Base-by-base conservation (phyloP, 2,888 invertebrate genomes). In the Liopterus haemorrhoidalis region DNA sequence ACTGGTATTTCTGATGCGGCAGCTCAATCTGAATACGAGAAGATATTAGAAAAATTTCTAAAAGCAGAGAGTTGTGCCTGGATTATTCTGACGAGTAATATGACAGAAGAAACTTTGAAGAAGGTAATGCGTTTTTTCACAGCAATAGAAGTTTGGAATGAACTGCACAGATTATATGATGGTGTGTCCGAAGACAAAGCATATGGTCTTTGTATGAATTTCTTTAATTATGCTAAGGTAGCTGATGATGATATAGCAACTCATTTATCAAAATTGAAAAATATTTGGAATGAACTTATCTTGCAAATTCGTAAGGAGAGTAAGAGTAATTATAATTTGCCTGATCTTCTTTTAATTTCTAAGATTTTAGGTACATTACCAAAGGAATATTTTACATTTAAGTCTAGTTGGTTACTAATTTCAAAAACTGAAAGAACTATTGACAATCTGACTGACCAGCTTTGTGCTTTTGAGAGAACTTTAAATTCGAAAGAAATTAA, bases 51-150 rank as follows among this genome's bases (percentile, higher is more conserved):
- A 14, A 5, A 8, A 32, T 38, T 38, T 19, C 2, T 11, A 12
- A 39, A 39, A 19, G 28, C 39, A 19, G 39, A 39, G 4, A 39
- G 37, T 25, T 16, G 19, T 39, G 49, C 30, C 16, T 48, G 48
- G 18, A 19, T 52, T 9, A 20, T 50, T 22, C 16, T 53, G 19
- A 51, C 54, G 1, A 46, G 44, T 20, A 49, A 54, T 49, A 53
- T 50, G 47, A 47, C 51, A 11, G 42, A 53, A 41, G 47, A 49
- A 15, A 50, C 54, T 15, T 43, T 52, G 14, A 24, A 44, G 27
- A 51, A 51, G 25, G 47, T 53, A 11, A 50, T 53, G 48, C 48
- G 53, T 24, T 40, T 53, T 32, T 33, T 40, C 14, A 43, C 46
- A 9, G 45, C 50, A 8, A 21, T 38, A 14, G 52, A 53, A 35